phyloP scores from a whole-genome alignment of 2,797 vertebrate species.

The Melanotaenia nigrans region DNA sequence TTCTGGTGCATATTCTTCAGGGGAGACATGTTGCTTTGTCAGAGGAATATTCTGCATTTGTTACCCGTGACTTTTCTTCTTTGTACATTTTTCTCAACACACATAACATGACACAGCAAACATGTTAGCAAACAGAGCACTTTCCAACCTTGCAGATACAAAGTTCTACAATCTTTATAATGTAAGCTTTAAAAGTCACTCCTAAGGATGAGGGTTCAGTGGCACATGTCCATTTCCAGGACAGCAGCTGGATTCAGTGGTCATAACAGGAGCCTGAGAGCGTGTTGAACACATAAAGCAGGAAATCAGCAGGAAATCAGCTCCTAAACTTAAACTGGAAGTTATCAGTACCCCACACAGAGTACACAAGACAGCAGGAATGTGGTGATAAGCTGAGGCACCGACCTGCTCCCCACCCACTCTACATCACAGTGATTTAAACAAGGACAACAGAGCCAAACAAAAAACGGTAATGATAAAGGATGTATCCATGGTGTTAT shows the following conservation, averaged over 20 bases:
- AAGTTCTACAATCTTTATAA: background rate
- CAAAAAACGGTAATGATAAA: conserved; percentile 68
- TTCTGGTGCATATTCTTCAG: background rate
- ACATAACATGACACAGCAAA: conserved; percentile 1
- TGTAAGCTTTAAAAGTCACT: conserved; percentile 1
- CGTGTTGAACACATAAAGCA: conserved; percentile 55
- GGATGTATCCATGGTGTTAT: conserved; percentile 42
- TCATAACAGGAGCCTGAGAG: conserved; percentile 59
- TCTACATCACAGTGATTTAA: conserved; percentile 67
- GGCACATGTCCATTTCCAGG: conserved; percentile 44
- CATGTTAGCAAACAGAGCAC: background rate
- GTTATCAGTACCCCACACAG: conserved; percentile 75
- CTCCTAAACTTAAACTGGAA: conserved; percentile 65
- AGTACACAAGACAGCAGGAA: conserved; percentile 74
- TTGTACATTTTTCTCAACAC: conserved; percentile 6
- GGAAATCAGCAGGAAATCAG: conserved; percentile 74
- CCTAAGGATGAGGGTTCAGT: conserved; percentile 4
- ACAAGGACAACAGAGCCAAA: conserved; percentile 62
- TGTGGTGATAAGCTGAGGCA: conserved; percentile 79
- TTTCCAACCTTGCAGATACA: background rate
- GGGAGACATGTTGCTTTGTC: background rate
- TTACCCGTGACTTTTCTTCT: background rate
- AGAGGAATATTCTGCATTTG: background rate
- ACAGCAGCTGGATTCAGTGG: conserved; percentile 44
- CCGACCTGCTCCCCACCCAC: conserved; percentile 60